These are phyloP conservation scores for Tadarida brasiliensis DNA, from an alignment of 2,797 vertebrate genomes.

Conservation along the genomic window DNA sequence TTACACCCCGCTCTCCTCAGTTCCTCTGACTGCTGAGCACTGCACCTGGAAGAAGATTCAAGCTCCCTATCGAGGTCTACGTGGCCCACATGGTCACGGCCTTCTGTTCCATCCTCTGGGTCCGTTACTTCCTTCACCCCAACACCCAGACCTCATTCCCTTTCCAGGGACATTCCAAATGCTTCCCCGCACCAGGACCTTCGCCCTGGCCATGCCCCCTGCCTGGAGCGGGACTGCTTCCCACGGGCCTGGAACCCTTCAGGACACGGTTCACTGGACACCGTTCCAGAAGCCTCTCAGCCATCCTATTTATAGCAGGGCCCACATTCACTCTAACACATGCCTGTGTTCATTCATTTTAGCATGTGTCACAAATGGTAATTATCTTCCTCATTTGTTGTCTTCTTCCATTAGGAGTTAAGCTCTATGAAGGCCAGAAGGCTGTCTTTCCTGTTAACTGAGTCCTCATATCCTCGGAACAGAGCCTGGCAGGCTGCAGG, in stretches of 20 bases:
- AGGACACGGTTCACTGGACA: neutral
- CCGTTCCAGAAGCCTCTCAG: neutral
- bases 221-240: neutral
- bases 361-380: neutral
- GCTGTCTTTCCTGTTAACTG: neutral
- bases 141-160: neutral
- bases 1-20: neutral
- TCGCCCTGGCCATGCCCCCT: neutral
- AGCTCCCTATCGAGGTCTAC: neutral
- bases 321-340: neutral
- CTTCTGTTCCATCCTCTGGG: neutral
- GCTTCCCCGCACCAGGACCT: neutral
- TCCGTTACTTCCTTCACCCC: neutral
- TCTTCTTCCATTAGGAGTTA: slow-evolving; percentile 34
- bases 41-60: neutral
- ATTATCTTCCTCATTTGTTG: slow-evolving; percentile 5
- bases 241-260: neutral
- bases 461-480: neutral
- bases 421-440: slow-evolving; percentile 37
- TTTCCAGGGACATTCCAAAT: neutral
- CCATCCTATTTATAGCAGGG: neutral
- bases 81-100: neutral
- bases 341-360: neutral
- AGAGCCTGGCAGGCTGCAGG: neutral
- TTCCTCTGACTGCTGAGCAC: neutral